Evolutionary conservation across 2,113 vertebrate genomes (phyloP).

Genomic region (Choloepus hoffmanni): DNA sequence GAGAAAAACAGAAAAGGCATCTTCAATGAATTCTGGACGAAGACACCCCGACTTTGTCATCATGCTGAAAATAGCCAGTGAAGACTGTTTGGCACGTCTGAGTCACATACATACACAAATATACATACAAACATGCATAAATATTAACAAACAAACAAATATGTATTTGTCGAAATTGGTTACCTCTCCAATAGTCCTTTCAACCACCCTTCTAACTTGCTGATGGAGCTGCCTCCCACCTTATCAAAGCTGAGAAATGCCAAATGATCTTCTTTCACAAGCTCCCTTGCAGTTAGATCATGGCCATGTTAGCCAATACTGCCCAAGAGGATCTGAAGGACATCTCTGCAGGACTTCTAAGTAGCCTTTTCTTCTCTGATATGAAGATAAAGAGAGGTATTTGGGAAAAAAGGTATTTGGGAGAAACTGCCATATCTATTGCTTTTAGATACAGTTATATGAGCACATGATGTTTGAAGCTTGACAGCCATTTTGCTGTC

Average conservation of each 20-base stretch:
- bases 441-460: neutral
- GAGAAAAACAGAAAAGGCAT: neutral
- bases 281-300: neutral
- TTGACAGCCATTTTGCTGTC: neutral
- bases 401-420: too few species aligned
- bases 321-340: rapidly evolving
- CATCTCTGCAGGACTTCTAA: neutral
- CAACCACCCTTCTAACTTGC: neutral
- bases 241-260: too few species aligned
- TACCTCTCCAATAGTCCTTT: neutral
- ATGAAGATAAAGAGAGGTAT: too few species aligned
- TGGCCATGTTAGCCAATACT: too few species aligned
- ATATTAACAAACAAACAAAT: too few species aligned
- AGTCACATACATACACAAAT: too few species aligned
- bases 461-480: neutral
- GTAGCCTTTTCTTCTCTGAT: neutral
- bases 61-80: neutral
- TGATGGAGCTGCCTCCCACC: neutral
- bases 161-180: neutral
- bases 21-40: neutral
- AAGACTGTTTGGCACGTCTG: neutral
- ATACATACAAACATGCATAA: too few species aligned
- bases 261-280: too few species aligned
- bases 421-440: neutral
- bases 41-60: neutral